These are phyloP conservation scores for Coregonus ussuriensis DNA, from an alignment of 2,797 vertebrate species.

Conservation along the genomic window DNA sequence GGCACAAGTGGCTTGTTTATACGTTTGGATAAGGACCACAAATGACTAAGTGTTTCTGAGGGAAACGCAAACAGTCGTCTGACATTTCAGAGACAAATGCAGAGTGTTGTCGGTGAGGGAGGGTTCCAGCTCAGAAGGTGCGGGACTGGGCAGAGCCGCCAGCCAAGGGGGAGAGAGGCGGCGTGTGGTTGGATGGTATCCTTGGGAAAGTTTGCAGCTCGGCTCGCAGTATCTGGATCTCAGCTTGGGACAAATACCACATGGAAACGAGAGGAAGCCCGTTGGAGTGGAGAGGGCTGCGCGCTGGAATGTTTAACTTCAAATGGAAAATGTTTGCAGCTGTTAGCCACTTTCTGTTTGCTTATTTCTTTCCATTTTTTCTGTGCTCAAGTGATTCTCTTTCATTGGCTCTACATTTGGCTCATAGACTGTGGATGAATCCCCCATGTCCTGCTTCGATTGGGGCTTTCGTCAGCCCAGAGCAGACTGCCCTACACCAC, in stretches of 20 bases:
- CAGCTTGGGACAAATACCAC: slow-evolving; percentile 84
- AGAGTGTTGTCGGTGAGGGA: slow-evolving; percentile 37
- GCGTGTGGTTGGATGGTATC: slow-evolving; percentile 77
- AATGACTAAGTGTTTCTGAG: slow-evolving; percentile 41
- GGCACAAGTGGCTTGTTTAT: neutral
- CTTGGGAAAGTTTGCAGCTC: slow-evolving; percentile 85
- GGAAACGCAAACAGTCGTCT: slow-evolving; percentile 40
- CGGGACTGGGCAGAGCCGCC: slow-evolving; percentile 9
- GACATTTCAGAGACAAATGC: slow-evolving; percentile 52
- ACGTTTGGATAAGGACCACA: slow-evolving; percentile 11
- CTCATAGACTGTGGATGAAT: too few species aligned
- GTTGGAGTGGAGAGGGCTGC: slow-evolving; percentile 66
- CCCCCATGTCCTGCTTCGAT: neutral
- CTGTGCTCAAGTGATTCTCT: too few species aligned
- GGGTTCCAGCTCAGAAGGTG: neutral
- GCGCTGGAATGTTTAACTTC: slow-evolving; percentile 80
- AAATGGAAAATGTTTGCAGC: slow-evolving; percentile 78
- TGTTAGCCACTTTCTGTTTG: slow-evolving; percentile 61
- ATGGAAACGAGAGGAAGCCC: slow-evolving; percentile 79
- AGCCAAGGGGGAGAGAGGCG: slow-evolving; percentile 18
- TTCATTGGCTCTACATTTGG: too few species aligned
- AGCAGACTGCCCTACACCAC: neutral
- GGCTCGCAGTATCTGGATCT: slow-evolving; percentile 73
- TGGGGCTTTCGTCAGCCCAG: neutral
- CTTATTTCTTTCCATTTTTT: too few species aligned